Base-by-base conservation (phyloP, 2,113 vertebrate species). In the Globicephala melas region DNA sequence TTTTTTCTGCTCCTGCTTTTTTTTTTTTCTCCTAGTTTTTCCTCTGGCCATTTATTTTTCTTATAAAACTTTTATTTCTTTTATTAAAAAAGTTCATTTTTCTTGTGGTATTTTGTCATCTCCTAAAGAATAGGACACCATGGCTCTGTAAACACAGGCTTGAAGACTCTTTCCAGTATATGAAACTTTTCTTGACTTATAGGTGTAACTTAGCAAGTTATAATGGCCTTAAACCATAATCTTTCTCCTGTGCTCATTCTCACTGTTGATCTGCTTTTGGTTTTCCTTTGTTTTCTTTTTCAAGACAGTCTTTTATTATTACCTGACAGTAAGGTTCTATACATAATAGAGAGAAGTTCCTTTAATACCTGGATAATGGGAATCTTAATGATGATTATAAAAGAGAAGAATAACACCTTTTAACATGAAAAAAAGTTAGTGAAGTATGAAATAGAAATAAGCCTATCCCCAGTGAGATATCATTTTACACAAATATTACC, bases 101-200 rank as follows among this genome's bases (percentile, higher is more conserved):
- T 63, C 2, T 15, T 47, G 9, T 90, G 31, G 4, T 79, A 86
- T 81, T 86, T 91, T 81, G 33, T 73, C 79, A 92, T 10, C n/a
- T 76, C n/a, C 13, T 83, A 53, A 86, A 95, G 88, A 83, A 83
- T 21, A 73, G 20, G 23, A 89, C 5, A 6, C 10, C 13, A 68
- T 68, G 13, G n/a, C 17, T 91, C 53, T 88, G 60, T 77, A 71
- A 97, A 96, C 38, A 89, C 5, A 79, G 0, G 25, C 70, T 79
- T 92, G 15, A 97, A 77, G 31, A 63, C 4, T 73, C 60, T 97
- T 97, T 95, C 26, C 44, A 79, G 86, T 18, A 44, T 60, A 96
- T 88, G 91, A 90, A 96, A 26, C 5, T 73, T 96, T 79, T 93
- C 96, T 87, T 92, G 77, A 94, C 28, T 89, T 88, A 6, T 92